Evolutionary conservation across 2,797 vertebrate genomes (phyloP), one percentile per base, ranked within the genome.

Genomic region (Catostomus latipinnis): DNA sequence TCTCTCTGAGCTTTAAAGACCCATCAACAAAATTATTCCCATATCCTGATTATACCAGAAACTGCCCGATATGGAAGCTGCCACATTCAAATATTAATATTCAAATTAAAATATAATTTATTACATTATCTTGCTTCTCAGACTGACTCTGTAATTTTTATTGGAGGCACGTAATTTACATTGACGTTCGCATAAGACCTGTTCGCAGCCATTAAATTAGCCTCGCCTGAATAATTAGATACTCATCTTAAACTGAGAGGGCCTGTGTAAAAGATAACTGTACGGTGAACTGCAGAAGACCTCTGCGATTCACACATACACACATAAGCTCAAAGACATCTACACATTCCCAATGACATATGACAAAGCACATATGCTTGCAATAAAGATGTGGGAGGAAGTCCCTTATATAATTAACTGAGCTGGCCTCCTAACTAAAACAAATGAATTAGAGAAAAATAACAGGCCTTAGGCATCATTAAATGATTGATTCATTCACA

Each of bases 81-180:
- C 85, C 86, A 88, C 91, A 84, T 89, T 92, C 91, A 78, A 84
- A 92, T 92, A 93, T 94, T 94, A 94, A 90, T 90, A 90, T 90
- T 89, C 88, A 88, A 90, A 90, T 90, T 86, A 88, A 90, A 88
- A 84, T 61, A 83, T 82, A 88, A 90, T 90, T 92, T 92, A 88
- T 88, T 87, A 86, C 83, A 90, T 94, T 95, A 95, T 96, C 94
- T 93, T 90, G 86, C 91, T 92, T 87, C 91, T 96, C 95, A 95
- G 94, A 92, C 91, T 86, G 93, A 92, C 89, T 92, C 81, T 92
- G 94, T 94, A 91, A 94, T 93, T 95, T 95, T 95, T 95, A 94
- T 93, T 88, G 91, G 85, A 90, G 78, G 11, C 88, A 60, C 65
- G 69, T 94, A 94, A 96, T 95, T 95, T 94, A 94, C 89, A 88